phyloP scores from a whole-genome alignment of 2,113 vertebrate species.

The Prietella phreatophila region DNA sequence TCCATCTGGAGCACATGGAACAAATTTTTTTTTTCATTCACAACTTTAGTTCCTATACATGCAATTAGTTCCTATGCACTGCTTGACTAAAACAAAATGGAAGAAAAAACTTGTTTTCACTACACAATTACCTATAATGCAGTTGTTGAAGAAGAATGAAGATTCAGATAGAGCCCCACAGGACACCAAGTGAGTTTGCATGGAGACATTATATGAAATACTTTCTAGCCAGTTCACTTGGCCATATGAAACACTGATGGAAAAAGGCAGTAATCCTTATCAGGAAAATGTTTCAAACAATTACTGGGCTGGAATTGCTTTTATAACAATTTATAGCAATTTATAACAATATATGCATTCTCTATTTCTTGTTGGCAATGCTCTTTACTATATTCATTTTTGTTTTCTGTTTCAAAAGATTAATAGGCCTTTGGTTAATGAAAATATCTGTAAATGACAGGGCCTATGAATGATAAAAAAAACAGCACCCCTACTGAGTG shows the following conservation, averaged over 20 bases:
- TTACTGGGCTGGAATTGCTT: background rate
- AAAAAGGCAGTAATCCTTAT: background rate
- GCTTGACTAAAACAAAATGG: background rate
- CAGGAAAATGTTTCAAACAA: background rate
- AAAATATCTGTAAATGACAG: constrained; percentile 63
- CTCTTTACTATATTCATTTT: background rate
- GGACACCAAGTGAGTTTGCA: background rate
- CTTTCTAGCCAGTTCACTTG: background rate
- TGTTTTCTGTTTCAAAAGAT: background rate
- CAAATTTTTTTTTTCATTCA: background rate
- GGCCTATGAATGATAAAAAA: constrained; percentile 50
- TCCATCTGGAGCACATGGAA: background rate
- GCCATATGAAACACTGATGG: background rate
- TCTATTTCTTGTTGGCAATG: background rate
- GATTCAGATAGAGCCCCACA: background rate
- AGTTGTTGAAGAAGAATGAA: background rate
- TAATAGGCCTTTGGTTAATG: constrained; percentile 29
- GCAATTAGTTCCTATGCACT: background rate
- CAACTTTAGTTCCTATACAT: background rate
- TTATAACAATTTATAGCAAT: background rate
- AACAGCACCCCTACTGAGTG: constrained; percentile 64
- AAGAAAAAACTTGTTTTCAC: background rate
- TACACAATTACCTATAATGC: background rate
- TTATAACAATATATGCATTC: background rate
- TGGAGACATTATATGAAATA: background rate